phyloP scores from a whole-genome alignment of 2,888 invertebrate species.

The Cyclophora albipunctata region DNA sequence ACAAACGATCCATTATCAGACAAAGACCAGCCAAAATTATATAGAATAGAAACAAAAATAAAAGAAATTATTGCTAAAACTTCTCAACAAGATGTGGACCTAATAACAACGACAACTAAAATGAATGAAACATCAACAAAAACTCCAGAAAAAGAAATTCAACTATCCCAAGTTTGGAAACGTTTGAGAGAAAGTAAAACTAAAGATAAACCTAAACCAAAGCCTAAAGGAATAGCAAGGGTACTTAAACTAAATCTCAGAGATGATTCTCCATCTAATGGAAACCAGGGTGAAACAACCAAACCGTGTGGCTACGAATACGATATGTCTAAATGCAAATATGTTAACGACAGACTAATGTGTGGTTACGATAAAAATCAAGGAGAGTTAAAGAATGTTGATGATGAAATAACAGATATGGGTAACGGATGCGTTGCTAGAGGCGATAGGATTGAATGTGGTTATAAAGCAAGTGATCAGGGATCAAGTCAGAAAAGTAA shows the following conservation, averaged over 20 bases:
- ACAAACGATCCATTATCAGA: not conserved
- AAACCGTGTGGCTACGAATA: constrained; percentile 35
- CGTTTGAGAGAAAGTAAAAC: not conserved
- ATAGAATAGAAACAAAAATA: not conserved
- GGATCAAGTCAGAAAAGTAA: constrained; percentile 12
- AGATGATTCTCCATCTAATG: not conserved
- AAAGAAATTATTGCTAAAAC: not conserved
- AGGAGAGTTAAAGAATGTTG: constrained; percentile 22
- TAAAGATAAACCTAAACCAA: not conserved
- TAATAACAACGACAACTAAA: not conserved
- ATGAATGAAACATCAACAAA: no score
- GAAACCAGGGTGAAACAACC: not conserved
- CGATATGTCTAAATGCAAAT: constrained; percentile 39
- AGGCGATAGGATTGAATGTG: constrained; percentile 56
- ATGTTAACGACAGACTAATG: constrained; percentile 37
- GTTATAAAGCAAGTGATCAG: constrained; percentile 28
- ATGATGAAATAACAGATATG: constrained; percentile 25
- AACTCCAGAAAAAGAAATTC: not conserved
- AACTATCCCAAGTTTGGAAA: not conserved
- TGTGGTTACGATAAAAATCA: constrained; percentile 57
- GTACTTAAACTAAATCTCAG: not conserved
- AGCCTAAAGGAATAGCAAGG: not conserved
- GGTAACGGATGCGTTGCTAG: constrained; percentile 42
- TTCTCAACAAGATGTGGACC: no score
- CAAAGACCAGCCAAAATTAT: not conserved